Base-by-base conservation (phyloP, 2,888 invertebrate genomes). In the Coremacera marginata region DNA sequence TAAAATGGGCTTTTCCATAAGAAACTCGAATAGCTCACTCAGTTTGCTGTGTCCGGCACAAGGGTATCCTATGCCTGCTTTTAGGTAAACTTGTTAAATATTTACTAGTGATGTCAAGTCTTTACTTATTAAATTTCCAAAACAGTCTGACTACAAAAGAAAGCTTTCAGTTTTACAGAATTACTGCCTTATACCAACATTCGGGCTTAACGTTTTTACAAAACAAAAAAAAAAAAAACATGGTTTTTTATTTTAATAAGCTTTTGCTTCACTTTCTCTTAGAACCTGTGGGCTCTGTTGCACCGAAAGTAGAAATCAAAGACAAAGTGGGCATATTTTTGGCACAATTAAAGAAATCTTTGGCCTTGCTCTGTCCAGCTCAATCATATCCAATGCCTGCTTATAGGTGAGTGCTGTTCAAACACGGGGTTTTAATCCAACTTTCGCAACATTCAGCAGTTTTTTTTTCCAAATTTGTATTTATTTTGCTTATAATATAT, bases 1-100 rank as follows among this genome's bases (percentile, higher is more conserved):
- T 77, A 90, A 89, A 82, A 83, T 87, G 78, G 86, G 87, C 71
- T 86, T 88, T 78, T 80, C 85, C 5, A 86, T 85, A 19, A 84
- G 84, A 70, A 77, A 83, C 78, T 83, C 83, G 34, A 85, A 83
- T 16, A 84, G 86, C 63, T 90, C 90, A 62, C 85, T 92, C 83
- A 91, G 93, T 68, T 91, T 95, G 82, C 91, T 92, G 83, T 95
- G 94, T 87, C 94, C 94, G 78, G 94, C 93, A 78, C 94, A 95
- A 90, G 94, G 93, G 34, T 93, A 90, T 88, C 93, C 92, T 62
- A 90, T 85, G 78, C 82, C 81, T 0, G 83, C 83, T 11, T 86
- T 85, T 86, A 85, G 84, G 84, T 84, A 82, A 81, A 37, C 19
- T 71, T 22, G 31, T 31, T 31, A 4, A 31, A 31, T 31, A 31